Base-by-base conservation (phyloP, 2,888 invertebrate species). In the Callyntrura sp. region DNA sequence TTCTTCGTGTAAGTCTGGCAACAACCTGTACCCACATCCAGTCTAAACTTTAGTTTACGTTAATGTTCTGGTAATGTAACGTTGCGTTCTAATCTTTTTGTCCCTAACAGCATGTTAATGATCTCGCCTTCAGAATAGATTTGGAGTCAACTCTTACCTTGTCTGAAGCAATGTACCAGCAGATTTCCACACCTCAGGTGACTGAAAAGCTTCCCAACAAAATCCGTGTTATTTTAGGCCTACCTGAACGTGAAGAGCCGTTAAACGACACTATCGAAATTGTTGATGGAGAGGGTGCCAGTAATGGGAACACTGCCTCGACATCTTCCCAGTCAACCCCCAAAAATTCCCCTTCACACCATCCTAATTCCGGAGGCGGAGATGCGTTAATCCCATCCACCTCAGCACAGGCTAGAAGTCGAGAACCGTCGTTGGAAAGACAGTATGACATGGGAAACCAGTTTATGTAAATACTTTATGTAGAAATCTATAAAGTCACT, bases 121-220 rank as follows among this genome's bases (percentile, higher is more conserved):
- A 99, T 94, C 95, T 99, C 92, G 97, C 98, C 12, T 96, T 97
- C 94, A 96, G 97, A 92, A 96, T 99, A 78, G 97, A 98, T 94
- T 95, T 99, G 9, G 96, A 97, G 90, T 96, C 96, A 92, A 97
- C 97, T 78, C 95, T 99, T 28, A 97, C 97, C 93, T 96, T 96
- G 90, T 99, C 99, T 0, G 99, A 99, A 95, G 98, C 97, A 9
- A 98, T 99, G 93, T 99, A 97, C 95, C 96, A 97, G 93, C 99
- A 99, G 94, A 95, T 99, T 0, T 96, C 96, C 92, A 96, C 96
- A 14, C 94, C 95, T 0, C 96, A 97, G 0, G 90, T 88, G 0
- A 65, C 88, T n/a, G 96, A 96, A 0, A 96, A 96, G 93, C 95
- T 98, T 84, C 96, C 97, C 0, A 96, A 97, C 94, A 96, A 96